These are phyloP conservation scores for Oxygymnocypris stewartii DNA, from an alignment of 2,113 vertebrate genomes.

Conservation along the genomic window DNA sequence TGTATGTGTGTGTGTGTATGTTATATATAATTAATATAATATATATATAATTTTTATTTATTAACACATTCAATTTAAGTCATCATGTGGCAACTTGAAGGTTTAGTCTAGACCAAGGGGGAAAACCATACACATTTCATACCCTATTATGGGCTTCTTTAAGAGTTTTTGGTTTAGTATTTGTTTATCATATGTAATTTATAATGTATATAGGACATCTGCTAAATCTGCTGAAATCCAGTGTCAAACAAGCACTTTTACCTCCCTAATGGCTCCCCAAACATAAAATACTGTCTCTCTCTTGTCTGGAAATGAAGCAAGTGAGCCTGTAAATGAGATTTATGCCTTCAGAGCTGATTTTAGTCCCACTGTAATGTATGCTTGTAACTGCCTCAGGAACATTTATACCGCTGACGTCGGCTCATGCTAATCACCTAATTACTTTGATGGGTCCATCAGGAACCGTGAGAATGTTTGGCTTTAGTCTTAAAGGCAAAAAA, in stretches of 20 bases:
- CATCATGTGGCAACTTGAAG: too few relatives aligned
- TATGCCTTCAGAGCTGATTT: constrained; percentile 41
- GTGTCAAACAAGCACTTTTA: constrained; percentile 17
- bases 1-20: too few relatives aligned
- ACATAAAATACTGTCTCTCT: constrained; percentile 17
- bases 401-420: constrained; percentile 44
- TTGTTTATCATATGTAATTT: constrained; percentile 12
- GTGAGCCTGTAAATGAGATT: constrained; percentile 45
- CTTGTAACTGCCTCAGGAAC: constrained; percentile 37
- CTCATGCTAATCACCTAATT: constrained; percentile 46
- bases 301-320: constrained; percentile 28
- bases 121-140: neutral
- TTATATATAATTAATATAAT: too few relatives aligned
- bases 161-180: neutral
- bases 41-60: too few relatives aligned
- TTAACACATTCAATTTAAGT: too few relatives aligned
- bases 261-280: neutral
- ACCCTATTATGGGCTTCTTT: neutral
- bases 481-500: constrained; percentile 32
- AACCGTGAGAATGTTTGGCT: constrained; percentile 13
- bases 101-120: neutral
- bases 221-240: neutral
- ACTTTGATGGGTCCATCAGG: constrained; percentile 41
- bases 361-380: constrained; percentile 43
- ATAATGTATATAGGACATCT: neutral